Percentiles rank a stretch among this genome's conserved stretches.
Evolutionary conservation across 2,797 vertebrate species (phyloP).

Genomic region (Rhinoraja longicauda): DNA sequence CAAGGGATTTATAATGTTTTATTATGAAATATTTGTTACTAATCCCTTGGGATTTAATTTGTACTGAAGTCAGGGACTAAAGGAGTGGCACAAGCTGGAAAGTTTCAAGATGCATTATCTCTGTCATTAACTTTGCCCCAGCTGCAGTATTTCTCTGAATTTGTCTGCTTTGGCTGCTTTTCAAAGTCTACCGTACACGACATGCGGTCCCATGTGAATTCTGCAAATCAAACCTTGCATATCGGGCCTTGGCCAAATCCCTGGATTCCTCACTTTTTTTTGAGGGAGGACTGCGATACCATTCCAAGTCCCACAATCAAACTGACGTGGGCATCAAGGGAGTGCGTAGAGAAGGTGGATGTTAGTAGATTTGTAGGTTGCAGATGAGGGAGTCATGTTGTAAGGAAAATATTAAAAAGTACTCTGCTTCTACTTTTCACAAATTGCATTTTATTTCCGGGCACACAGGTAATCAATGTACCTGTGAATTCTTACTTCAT

Average conservation of each 20-base stretch:
- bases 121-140: constrained; percentile 3
- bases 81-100: constrained; percentile 19
- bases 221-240: constrained; percentile 25
- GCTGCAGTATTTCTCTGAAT: constrained; percentile 19
- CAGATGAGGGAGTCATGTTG: neutral
- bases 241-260: neutral
- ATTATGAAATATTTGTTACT: neutral
- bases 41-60: neutral
- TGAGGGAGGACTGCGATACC: neutral
- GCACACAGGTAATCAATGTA: neutral
- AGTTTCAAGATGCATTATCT: neutral
- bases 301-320: constrained; percentile 31
- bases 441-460: neutral
- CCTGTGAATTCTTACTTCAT: neutral
- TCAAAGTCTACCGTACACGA: constrained; percentile 34
- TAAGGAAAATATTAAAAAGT: too few relatives aligned
- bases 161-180: constrained; percentile 15
- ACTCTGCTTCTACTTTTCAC: neutral
- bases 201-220: constrained; percentile 20
- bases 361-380: neutral
- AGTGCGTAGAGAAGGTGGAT: neutral
- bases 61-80: neutral
- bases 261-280: neutral
- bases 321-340: constrained; percentile 18
- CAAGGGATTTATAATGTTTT: neutral